A percentile compares a stretch with the other conserved stretches of the same genome.
Conservation (phyloP, 2,888 invertebrate genomes). For the Pinctada fucata region DNA sequence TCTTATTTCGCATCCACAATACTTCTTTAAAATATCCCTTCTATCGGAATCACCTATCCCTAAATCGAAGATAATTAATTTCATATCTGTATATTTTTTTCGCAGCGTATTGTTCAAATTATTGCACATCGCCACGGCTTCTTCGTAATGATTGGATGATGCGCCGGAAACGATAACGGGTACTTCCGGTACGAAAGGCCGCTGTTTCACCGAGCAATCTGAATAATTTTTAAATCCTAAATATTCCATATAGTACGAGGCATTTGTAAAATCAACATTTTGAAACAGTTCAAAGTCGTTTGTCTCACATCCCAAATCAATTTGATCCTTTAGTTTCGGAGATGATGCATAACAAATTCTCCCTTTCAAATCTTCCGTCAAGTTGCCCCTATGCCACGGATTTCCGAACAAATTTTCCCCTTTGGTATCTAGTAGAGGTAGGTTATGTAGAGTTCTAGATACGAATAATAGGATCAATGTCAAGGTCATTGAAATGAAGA, state of each 20-base stretch:
- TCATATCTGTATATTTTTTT: neutral
- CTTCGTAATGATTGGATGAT: neutral
- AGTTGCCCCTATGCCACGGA: no score
- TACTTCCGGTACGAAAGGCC: neutral
- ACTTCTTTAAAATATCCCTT: neutral
- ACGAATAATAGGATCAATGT: no score
- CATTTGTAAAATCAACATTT: neutral
- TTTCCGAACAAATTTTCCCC: no score
- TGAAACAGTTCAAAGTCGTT: neutral
- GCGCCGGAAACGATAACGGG: neutral
- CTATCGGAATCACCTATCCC: neutral
- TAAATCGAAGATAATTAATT: neutral
- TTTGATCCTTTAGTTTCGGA: no score
- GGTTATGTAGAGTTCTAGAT: no score
- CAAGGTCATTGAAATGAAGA: no score
- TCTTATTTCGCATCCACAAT: neutral
- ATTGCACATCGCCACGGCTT: neutral
- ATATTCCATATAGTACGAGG: neutral
- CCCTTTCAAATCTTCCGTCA: no score
- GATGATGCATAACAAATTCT: no score
- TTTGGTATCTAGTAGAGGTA: no score
- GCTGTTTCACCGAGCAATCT: neutral
- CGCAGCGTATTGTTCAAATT: neutral
- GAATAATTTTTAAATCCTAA: neutral
- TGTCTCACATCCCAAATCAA: neutral